phyloP scores from a whole-genome alignment of 1,140 invertebrate species.

The Protaetia brevitarsis region DNA sequence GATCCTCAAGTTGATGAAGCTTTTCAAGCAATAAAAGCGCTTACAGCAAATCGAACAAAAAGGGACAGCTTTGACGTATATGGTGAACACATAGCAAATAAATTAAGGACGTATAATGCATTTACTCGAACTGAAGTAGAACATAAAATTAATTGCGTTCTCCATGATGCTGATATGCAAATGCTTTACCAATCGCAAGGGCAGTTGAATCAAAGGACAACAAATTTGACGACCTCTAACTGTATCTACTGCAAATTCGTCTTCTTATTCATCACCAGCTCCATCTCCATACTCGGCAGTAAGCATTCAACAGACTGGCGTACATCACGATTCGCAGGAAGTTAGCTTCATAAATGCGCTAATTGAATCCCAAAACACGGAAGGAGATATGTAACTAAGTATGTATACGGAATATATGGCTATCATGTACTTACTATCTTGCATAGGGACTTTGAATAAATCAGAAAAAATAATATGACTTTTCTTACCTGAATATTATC shows the following conservation, averaged over 20 bases:
- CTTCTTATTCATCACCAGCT: background rate
- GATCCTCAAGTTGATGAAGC: constrained; percentile 23
- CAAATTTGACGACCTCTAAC: background rate
- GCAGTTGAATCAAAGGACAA: background rate
- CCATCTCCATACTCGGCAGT: background rate
- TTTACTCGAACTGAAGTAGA: background rate
- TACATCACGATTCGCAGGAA: background rate
- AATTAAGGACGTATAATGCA: constrained; percentile 12
- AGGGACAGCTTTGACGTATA: background rate
- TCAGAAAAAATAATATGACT: background rate
- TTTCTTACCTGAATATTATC: background rate
- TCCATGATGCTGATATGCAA: constrained; percentile 11
- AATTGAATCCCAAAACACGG: background rate
- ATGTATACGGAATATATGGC: background rate
- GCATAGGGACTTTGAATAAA: background rate
- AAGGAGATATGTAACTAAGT: no score
- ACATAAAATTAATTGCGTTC: background rate
- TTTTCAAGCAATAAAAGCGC: constrained; percentile 23
- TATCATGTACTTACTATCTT: background rate
- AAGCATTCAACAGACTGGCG: background rate
- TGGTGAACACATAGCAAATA: constrained; percentile 5
- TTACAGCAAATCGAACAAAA: constrained; percentile 6
- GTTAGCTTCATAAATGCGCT: background rate
- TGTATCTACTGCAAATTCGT: background rate
- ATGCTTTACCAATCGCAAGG: background rate